A percentile compares a stretch with the other conserved stretches of the same genome.
Evolutionary conservation across 2,888 invertebrate species (phyloP).

Genomic region (Drosophila conformis): DNA sequence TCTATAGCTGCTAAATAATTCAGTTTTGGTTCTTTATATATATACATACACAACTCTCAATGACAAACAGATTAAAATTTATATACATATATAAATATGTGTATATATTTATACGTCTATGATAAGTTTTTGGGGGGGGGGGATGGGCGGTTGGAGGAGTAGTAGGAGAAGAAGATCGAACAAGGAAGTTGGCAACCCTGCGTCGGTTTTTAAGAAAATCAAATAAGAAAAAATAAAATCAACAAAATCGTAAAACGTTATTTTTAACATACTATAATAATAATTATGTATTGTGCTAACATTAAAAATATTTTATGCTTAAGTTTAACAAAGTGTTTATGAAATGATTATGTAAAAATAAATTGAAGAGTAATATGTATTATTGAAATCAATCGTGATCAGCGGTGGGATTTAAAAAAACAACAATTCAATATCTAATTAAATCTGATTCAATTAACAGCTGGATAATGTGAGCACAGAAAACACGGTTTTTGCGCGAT

Average conservation of each 20-base stretch:
- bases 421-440: not conserved
- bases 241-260: conserved; percentile 45
- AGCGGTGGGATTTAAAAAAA: not conserved
- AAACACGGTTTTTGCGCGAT: not conserved
- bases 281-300: conserved; percentile 57
- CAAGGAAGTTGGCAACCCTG: conserved; percentile 19
- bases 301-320: conserved; percentile 59
- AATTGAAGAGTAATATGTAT: conserved; percentile 32
- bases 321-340: conserved; percentile 61
- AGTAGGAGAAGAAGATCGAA: not conserved
- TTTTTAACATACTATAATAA: conserved; percentile 48
- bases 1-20: not conserved
- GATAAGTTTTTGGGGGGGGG: not conserved
- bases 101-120: conserved; percentile 1
- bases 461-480: not conserved
- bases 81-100: not conserved
- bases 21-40: not conserved
- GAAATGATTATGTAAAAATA: conserved; percentile 63
- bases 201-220: conserved; percentile 48
- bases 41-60: conserved; percentile 37
- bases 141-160: not conserved
- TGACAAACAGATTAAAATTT: conserved; percentile 20
- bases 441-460: not conserved
- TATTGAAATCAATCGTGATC: not conserved
- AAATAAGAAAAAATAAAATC: conserved; percentile 21